Evolutionary conservation across 2,888 invertebrate genomes (phyloP).

Genomic region (Polietes domitor): DNA sequence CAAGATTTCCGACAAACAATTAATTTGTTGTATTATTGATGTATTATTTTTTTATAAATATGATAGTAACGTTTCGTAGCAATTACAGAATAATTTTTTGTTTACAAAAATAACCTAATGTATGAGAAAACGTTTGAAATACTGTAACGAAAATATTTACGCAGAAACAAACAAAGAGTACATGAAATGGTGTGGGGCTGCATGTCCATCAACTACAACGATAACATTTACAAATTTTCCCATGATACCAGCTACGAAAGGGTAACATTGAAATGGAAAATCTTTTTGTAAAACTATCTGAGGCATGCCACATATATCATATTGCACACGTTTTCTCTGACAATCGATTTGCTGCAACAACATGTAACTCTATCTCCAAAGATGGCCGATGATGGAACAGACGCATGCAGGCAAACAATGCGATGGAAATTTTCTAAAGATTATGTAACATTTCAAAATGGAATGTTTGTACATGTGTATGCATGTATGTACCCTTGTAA

Average conservation of each 20-base stretch:
- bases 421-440: slow-evolving; percentile 10
- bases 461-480: neutral
- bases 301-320: slow-evolving; percentile 26
- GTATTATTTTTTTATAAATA: too few relatives aligned
- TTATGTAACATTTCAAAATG: slow-evolving; percentile 25
- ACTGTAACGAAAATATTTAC: too few relatives aligned
- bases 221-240: neutral
- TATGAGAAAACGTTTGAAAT: too few relatives aligned
- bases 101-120: too few relatives aligned
- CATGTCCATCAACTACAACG: neutral
- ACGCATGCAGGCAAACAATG: neutral
- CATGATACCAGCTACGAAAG: neutral
- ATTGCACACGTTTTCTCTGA: slow-evolving; percentile 3
- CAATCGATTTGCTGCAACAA: slow-evolving; percentile 47
- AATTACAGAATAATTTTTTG: too few relatives aligned
- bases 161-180: too few relatives aligned
- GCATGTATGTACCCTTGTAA: neutral
- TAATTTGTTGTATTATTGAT: too few relatives aligned
- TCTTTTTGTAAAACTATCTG: neutral
- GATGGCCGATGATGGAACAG: slow-evolving; percentile 15
- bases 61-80: too few relatives aligned
- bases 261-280: neutral
- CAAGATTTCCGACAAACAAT: too few relatives aligned
- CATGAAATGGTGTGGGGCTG: too few relatives aligned
- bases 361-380: slow-evolving; percentile 6